phyloP scores from a whole-genome alignment of 92 coral and sea anemone species.

The Palythoa grandis region DNA sequence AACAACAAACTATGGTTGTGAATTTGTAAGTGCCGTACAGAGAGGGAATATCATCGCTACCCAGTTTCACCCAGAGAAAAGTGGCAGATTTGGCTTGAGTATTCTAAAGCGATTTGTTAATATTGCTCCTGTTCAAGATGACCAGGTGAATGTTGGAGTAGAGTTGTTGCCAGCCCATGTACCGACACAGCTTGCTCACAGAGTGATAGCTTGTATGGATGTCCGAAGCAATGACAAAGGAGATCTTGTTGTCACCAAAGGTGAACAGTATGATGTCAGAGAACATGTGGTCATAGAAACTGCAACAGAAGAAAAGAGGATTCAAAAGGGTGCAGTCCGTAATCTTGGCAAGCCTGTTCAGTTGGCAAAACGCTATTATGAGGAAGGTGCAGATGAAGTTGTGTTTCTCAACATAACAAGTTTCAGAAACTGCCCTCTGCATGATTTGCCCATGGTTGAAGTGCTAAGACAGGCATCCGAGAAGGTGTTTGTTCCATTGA shows the following conservation, averaged over 20 bases:
- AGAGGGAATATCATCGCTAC: slow-evolving; percentile 57
- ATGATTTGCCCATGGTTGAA: slow-evolving; percentile 64
- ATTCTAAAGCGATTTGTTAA: slow-evolving; percentile 47
- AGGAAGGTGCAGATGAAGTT: slow-evolving; percentile 68
- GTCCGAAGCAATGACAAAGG: slow-evolving; percentile 63
- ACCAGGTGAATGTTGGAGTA: not conserved
- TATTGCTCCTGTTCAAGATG: slow-evolving; percentile 13
- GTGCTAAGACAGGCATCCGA: slow-evolving; percentile 58
- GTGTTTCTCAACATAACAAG: slow-evolving; percentile 63
- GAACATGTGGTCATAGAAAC: slow-evolving; percentile 22
- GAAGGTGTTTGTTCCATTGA: slow-evolving; percentile 64
- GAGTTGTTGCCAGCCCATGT: slow-evolving; percentile 21
- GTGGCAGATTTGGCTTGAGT: slow-evolving; percentile 53
- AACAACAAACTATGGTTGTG: slow-evolving; percentile 60
- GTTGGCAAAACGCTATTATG: slow-evolving; percentile 54
- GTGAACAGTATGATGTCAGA: slow-evolving; percentile 67
- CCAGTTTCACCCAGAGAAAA: slow-evolving; percentile 70
- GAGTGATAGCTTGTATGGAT: slow-evolving; percentile 63
- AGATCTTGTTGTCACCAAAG: slow-evolving; percentile 65
- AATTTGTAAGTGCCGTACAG: slow-evolving; percentile 58
- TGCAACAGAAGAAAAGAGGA: not conserved
- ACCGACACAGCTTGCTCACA: slow-evolving; percentile 56
- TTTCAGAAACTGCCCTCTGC: slow-evolving; percentile 62
- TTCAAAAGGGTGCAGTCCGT: slow-evolving; percentile 54
- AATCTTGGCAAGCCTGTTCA: slow-evolving; percentile 64